Conservation (phyloP, 2,113 vertebrate genomes). For the Pseudonaja textilis region DNA sequence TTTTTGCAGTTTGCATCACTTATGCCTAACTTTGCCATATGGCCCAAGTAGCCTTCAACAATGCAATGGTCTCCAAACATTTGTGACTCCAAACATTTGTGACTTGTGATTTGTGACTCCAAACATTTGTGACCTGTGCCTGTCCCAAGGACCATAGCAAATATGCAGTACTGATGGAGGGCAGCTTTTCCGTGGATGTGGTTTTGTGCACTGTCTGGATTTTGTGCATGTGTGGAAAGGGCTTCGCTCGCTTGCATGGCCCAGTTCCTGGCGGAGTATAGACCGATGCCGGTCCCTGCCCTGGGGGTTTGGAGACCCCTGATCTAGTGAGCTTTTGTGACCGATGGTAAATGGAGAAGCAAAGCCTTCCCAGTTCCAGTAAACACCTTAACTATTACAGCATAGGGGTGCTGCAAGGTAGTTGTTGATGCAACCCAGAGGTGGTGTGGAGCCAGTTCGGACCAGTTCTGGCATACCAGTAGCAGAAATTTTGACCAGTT, state of each 20-base stretch:
- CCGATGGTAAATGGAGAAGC: neutral
- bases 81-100: neutral
- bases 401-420: neutral
- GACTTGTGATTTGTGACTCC: neutral
- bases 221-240: too few relatives aligned
- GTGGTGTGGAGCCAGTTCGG: too few relatives aligned
- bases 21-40: neutral
- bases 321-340: neutral
- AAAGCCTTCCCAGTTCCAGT: neutral
- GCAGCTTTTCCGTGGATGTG: too few relatives aligned
- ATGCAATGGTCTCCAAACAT: neutral
- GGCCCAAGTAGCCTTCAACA: neutral
- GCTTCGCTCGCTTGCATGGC: too few relatives aligned
- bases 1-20: neutral
- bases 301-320: too few relatives aligned
- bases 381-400: neutral
- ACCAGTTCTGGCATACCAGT: too few relatives aligned
- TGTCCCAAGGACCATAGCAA: neutral
- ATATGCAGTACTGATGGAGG: neutral
- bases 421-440: neutral
- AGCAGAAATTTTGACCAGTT: too few relatives aligned
- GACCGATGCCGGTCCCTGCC: too few relatives aligned
- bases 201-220: too few relatives aligned
- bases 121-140: neutral
- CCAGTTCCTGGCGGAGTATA: too few relatives aligned